Conservation (phyloP, 2,888 invertebrate genomes). For the Synanthedon formicaeformis region DNA sequence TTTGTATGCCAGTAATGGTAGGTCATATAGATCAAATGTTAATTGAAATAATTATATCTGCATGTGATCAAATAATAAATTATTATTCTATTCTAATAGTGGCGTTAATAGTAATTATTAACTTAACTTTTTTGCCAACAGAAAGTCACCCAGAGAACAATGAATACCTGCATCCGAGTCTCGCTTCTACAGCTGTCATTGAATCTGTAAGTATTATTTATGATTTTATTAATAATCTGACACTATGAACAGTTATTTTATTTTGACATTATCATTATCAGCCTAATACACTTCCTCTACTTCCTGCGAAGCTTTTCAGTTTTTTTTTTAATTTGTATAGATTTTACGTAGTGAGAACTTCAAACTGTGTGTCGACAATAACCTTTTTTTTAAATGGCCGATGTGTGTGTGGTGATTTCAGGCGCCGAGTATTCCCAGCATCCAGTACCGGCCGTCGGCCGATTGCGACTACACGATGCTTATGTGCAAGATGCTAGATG, state of each 20-base stretch:
- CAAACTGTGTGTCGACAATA: too few species aligned
- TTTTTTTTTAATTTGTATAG: too few species aligned
- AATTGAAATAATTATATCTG: too few species aligned
- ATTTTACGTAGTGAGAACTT: too few species aligned
- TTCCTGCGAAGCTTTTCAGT: too few species aligned
- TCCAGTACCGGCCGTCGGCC: conserved; percentile 84
- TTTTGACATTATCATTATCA: neutral
- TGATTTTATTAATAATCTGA: neutral
- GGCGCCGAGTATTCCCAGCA: conserved; percentile 72
- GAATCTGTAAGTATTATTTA: conserved; percentile 72
- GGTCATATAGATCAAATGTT: too few species aligned
- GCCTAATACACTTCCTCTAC: too few species aligned
- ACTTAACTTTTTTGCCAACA: conserved; percentile 9
- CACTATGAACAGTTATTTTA: neutral
- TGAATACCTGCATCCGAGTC: conserved; percentile 87
- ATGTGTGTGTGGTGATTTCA: conserved; percentile 16
- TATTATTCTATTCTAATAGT: too few species aligned
- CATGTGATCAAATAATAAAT: too few species aligned
- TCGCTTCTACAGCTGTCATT: conserved; percentile 69
- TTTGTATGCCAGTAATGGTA: too few species aligned
- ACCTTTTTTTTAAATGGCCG: too few species aligned
- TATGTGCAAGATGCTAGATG: conserved; percentile 79
- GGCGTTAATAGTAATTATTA: neutral
- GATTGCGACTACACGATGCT: conserved; percentile 91
- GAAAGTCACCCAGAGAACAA: conserved; percentile 72